Conservation (phyloP, 1,140 invertebrate genomes). For the Drosophila sucinea region DNA sequence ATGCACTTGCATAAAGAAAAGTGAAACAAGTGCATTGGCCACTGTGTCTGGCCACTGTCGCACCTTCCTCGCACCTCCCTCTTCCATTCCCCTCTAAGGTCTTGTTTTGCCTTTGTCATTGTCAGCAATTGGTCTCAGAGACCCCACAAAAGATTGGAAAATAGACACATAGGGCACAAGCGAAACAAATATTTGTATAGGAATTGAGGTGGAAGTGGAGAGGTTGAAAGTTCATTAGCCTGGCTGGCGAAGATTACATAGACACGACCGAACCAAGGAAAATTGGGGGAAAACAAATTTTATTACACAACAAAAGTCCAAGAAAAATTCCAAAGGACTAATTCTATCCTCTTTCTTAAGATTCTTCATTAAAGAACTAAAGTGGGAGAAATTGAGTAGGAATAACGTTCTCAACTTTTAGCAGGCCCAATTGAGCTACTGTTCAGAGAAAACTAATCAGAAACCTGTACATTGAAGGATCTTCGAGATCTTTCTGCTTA, state of each 20-base stretch:
- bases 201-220: constrained; percentile 30
- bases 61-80: neutral
- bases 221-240: constrained; percentile 47
- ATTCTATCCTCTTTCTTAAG: too few relatives aligned
- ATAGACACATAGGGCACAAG: constrained; percentile 32
- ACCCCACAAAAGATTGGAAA: constrained; percentile 28
- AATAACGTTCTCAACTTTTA: too few relatives aligned
- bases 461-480: too few relatives aligned
- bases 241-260: neutral
- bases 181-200: constrained; percentile 56
- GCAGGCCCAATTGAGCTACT: too few relatives aligned
- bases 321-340: neutral
- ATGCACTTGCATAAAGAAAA: constrained; percentile 44
- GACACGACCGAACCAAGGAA: neutral
- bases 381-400: too few relatives aligned
- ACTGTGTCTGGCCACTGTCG: neutral
- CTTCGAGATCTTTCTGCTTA: too few relatives aligned
- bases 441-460: too few relatives aligned
- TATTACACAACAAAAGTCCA: neutral
- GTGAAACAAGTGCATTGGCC: constrained; percentile 57
- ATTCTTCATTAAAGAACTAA: too few relatives aligned
- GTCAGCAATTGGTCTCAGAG: constrained; percentile 63
- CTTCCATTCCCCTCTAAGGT: neutral
- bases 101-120: constrained; percentile 68
- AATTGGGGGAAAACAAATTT: neutral